Evolutionary conservation across 1,140 invertebrate genomes (phyloP), one percentile per base, ranked within the genome.

Genomic region (Temnothorax curvispinosus): DNA sequence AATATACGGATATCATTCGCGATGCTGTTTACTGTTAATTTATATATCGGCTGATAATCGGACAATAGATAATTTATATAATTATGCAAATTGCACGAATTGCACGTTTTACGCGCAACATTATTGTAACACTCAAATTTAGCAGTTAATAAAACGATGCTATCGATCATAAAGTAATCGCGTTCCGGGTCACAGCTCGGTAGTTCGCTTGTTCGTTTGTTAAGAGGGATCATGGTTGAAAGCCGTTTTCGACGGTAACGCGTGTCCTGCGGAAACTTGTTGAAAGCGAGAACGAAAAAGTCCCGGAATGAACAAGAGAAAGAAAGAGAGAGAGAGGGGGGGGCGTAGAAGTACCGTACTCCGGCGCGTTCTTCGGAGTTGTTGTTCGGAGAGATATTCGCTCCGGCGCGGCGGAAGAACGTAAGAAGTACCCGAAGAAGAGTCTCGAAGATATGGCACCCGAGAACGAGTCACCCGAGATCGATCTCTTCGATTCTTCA

Each of bases 371-470:
- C 78, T 81, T 81, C 50, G 50, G 78, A 81, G 75, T 84, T 75
- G 80, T 82, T 82, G 67, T 75, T 62, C 69, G 41, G 54, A 84
- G 71, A 75, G 69, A 84, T 84, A 75, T 75, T 75, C 54, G 80
- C 54, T 38, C 44, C 35, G 27, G 41, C 32, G 21, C 35, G 27
- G 41, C 32, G 21, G 54, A 47, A 60, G 41, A 50, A 47, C n/a
- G 54, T 74, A 74, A 84, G 41, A 84, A 84, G 56, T 74, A n/a
- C 13, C 44, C 56, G 44, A 78, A 84, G 54, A 75, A 84, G 72
- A 60, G 41, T 38, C 54, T 32, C 47, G 69, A 75, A 47, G 69
- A 84, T 47, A 71, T 72, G 21, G 69, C 54, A 74, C n/a, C 69
- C 54, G 54, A 60, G 54, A 84, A 60, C 35, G 18, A 84, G 41